A percentile compares a stretch with the other conserved stretches of the same genome.
Conservation (phyloP, 2,797 vertebrate genomes). For the Sebastolobus altivelis region DNA sequence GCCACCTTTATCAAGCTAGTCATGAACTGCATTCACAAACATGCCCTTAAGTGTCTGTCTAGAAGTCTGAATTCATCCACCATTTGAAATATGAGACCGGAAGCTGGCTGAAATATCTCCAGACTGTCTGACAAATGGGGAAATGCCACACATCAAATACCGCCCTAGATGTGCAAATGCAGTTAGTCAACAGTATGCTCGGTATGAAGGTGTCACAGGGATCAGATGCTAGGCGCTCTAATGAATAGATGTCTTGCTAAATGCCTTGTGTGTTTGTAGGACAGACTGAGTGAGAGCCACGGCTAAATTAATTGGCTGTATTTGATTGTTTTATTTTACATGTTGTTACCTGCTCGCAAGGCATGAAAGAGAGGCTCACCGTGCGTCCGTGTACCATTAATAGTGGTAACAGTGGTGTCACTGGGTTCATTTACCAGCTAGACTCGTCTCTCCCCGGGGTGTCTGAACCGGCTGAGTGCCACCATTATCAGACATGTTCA, state of each 20-base stretch:
- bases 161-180: neutral
- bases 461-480: constrained; percentile 21
- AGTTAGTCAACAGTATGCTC: neutral
- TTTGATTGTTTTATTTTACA: neutral
- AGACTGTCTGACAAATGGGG: neutral
- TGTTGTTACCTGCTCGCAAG: neutral
- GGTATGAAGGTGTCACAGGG: neutral
- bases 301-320: neutral
- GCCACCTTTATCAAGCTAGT: neutral
- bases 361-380: neutral
- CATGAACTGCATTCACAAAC: neutral
- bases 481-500: constrained; percentile 19
- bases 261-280: neutral
- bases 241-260: neutral
- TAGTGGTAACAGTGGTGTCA: constrained; percentile 12
- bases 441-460: constrained; percentile 16
- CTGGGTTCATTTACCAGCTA: constrained; percentile 30
- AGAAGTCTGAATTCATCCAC: neutral
- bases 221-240: neutral
- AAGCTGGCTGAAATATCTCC: neutral
- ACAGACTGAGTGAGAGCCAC: neutral
- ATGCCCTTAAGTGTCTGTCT: neutral
- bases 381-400: constrained; percentile 6
- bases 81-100: constrained; percentile 1
- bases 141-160: neutral